phyloP scores from a whole-genome alignment of 2,113 vertebrate genomes.

The Sula dactylatra region DNA sequence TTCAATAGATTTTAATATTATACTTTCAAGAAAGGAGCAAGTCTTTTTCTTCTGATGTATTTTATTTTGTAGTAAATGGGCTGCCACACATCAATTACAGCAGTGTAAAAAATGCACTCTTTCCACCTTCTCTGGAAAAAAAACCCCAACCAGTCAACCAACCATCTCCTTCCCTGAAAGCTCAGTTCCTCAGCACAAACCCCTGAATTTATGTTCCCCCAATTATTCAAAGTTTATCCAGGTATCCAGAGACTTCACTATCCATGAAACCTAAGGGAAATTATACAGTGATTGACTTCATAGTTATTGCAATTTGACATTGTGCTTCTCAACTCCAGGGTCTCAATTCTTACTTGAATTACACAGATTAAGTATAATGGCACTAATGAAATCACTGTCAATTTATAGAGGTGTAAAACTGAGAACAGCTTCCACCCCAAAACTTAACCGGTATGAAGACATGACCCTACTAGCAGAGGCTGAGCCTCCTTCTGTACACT shows the following conservation, averaged over 20 bases:
- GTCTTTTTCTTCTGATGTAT: background rate
- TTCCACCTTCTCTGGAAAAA: background rate
- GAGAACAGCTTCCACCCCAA: background rate
- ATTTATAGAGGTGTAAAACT: background rate
- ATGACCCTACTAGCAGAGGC: background rate
- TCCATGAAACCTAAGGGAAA: constrained; percentile 14
- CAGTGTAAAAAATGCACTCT: background rate
- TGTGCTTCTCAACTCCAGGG: background rate
- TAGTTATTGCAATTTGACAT: constrained; percentile 9
- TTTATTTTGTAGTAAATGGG: background rate
- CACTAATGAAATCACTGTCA: background rate
- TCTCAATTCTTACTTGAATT: constrained; percentile 21
- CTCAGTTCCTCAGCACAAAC: background rate
- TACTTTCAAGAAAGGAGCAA: background rate
- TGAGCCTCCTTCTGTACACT: background rate
- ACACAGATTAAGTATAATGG: background rate
- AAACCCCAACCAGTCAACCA: background rate
- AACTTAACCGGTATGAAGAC: background rate
- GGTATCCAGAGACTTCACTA: background rate
- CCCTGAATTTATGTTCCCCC: background rate
- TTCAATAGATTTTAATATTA: background rate
- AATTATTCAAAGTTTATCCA: background rate
- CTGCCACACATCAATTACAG: background rate
- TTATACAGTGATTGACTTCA: constrained; percentile 28
- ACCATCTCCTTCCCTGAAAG: background rate